Percentiles rank a stretch among this genome's conserved stretches.
Evolutionary conservation across 1,140 invertebrate species (phyloP).

Genomic region (Potamilus streckersoni): DNA sequence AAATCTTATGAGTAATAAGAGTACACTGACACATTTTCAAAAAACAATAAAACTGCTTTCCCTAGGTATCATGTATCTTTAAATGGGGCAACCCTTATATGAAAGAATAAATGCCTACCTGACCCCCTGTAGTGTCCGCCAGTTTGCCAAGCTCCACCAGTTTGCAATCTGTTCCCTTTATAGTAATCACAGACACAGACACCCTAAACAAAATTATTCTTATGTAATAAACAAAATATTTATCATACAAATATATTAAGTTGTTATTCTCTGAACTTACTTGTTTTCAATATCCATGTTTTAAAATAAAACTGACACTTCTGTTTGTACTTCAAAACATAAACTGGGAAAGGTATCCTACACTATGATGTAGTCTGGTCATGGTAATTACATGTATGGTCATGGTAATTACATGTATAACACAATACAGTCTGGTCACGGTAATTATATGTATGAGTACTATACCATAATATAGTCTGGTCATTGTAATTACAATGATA

Average conservation of each 20-base stretch:
- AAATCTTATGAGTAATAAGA: no score
- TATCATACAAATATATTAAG: not conserved
- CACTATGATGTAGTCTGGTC: no score
- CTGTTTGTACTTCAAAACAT: not conserved
- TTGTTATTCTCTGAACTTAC: not conserved
- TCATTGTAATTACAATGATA: no score
- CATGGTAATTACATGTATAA: no score
- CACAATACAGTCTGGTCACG: no score
- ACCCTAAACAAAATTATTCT: conserved; percentile 46
- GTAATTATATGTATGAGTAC: no score
- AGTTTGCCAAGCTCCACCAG: conserved; percentile 62
- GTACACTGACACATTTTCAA: no score
- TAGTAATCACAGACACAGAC: conserved; percentile 63
- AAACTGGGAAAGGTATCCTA: no score
- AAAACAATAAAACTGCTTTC: no score
- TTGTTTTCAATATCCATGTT: not conserved
- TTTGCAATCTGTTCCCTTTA: conserved; percentile 65
- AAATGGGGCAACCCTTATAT: not conserved
- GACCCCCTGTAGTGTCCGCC: conserved; percentile 61
- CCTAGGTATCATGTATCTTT: no score
- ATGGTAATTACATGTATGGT: no score
- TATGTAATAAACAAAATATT: not conserved
- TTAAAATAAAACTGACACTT: not conserved
- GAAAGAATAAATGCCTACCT: conserved; percentile 43
- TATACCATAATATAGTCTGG: no score